Percentiles rank a stretch among this genome's conserved stretches.
Evolutionary conservation across 2,888 invertebrate species (phyloP).

Genomic region (Phasia obesa): DNA sequence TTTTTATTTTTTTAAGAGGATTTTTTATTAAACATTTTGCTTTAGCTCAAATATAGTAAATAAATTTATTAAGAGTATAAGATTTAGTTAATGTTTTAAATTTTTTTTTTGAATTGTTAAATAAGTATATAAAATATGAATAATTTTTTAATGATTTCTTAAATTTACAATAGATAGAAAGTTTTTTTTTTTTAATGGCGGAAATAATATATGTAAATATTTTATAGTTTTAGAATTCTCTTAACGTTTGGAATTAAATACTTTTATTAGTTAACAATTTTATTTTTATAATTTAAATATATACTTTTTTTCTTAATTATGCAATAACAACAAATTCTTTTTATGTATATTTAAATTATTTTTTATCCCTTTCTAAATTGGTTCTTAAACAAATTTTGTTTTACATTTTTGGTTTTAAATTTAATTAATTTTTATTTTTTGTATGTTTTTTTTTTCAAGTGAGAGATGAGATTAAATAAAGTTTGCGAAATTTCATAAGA

Average conservation of each 20-base stretch:
- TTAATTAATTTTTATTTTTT: constrained; percentile 2
- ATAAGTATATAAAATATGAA: constrained; percentile 52
- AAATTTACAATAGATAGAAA: constrained; percentile 38
- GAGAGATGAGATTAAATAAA: constrained; percentile 27
- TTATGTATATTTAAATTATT: constrained; percentile 17
- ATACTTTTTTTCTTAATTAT: constrained; percentile 43
- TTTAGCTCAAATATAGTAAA: constrained; percentile 39
- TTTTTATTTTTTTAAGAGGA: constrained; percentile 33
- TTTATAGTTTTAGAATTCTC: constrained; percentile 35
- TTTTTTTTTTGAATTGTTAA: background rate
- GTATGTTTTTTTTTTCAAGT: background rate
- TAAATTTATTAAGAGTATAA: constrained; percentile 54
- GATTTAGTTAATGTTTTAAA: constrained; percentile 34
- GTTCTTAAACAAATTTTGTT: constrained; percentile 57
- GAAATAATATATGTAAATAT: constrained; percentile 50
- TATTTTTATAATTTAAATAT: constrained; percentile 49
- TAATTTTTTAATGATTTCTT: constrained; percentile 46
- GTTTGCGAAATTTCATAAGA: background rate
- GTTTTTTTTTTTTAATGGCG: constrained; percentile 51
- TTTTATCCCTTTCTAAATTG: constrained; percentile 54
- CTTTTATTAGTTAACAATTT: constrained; percentile 50
- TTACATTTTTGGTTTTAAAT: constrained; percentile 11
- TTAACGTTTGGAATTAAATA: constrained; percentile 59
- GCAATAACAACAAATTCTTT: constrained; percentile 62
- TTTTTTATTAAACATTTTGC: constrained; percentile 51